Evolutionary conservation across 23 tunicate species (phyloP), one percentile per base, ranked within the genome.

Genomic region (Botrylloides violaceus): DNA sequence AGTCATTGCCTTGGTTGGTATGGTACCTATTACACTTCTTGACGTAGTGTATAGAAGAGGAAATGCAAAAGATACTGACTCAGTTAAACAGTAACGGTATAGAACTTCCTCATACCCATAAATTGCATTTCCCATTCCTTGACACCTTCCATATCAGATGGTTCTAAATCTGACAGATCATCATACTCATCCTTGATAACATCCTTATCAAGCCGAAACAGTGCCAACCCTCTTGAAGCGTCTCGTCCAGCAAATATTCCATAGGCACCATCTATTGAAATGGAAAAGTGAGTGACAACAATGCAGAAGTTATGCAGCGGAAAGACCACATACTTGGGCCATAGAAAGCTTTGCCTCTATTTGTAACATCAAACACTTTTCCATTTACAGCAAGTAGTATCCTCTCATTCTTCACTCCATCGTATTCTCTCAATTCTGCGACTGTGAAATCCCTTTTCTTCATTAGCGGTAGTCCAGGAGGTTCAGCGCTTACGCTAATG

Each of bases 61-160:
- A n/a, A n/a, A n/a, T n/a, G n/a, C n/a, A n/a, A n/a, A n/a, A n/a
- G n/a, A n/a, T n/a, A n/a, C n/a, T n/a, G n/a, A n/a, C n/a, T n/a
- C n/a, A n/a, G n/a, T n/a, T n/a, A n/a, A n/a, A n/a, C n/a, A n/a
- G n/a, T n/a, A n/a, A n/a, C n/a, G n/a, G n/a, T 48, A n/a, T n/a
- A n/a, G n/a, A n/a, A n/a, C n/a, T n/a, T n/a, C 2, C 2, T 24
- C 58, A 0, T 25, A 90, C 97, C 97, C 55, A 82, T 78, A 83
- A 90, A 90, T 70, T 90, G 97, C 90, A 90, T 83, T 53, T 90
- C 90, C 97, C 97, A 90, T 74, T 90, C 97, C 61, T 70, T 74
- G 4, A 90, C 86, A 55, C 86, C 71, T 27, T 83, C 90, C 81
- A 90, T 73, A 59, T 90, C 97, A 77, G 75, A 66, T 34, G 78